Percentiles rank a stretch among this genome's conserved stretches.
Evolutionary conservation across 2,888 invertebrate species (phyloP).

Genomic region (Coleophora deauratella): DNA sequence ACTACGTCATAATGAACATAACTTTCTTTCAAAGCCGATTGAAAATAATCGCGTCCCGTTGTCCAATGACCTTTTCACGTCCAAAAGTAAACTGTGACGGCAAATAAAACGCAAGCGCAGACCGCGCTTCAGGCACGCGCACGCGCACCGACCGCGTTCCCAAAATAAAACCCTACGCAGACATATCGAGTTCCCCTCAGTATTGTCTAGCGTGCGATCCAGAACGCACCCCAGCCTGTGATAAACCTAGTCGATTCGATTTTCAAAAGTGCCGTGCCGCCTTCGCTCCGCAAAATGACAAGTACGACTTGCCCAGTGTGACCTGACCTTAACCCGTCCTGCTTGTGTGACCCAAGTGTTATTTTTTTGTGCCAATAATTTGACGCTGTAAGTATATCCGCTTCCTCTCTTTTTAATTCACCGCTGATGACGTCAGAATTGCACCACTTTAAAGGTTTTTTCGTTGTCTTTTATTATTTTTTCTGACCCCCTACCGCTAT

Average conservation of each 20-base stretch:
- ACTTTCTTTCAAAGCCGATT: not conserved
- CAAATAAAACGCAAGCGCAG: constrained; percentile 37
- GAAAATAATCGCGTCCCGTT: constrained; percentile 38
- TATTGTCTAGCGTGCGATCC: constrained; percentile 41
- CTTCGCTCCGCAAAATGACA: constrained; percentile 27
- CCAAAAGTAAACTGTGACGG: constrained; percentile 64
- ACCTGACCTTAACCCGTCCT: constrained; percentile 24
- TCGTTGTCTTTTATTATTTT: too few relatives aligned
- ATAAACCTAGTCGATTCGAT: constrained; percentile 49
- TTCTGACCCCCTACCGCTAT: too few relatives aligned
- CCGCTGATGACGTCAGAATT: constrained; percentile 2
- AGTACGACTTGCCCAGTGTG: constrained; percentile 26
- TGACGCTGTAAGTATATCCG: constrained; percentile 51
- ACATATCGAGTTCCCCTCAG: constrained; percentile 63
- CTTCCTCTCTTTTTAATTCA: constrained; percentile 27
- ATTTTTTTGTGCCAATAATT: constrained; percentile 47
- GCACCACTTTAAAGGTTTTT: constrained; percentile 5
- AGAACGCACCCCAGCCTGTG: constrained; percentile 48
- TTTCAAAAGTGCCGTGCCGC: constrained; percentile 16
- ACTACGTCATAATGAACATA: constrained; percentile 1
- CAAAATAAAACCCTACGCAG: constrained; percentile 53
- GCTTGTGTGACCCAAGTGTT: constrained; percentile 50
- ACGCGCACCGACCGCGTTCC: constrained; percentile 39
- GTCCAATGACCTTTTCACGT: constrained; percentile 69
- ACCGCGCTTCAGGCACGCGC: constrained; percentile 20